These are phyloP conservation scores for Lampris megalopsis DNA, from an alignment of 2,113 vertebrate species.

Conservation along the genomic window DNA sequence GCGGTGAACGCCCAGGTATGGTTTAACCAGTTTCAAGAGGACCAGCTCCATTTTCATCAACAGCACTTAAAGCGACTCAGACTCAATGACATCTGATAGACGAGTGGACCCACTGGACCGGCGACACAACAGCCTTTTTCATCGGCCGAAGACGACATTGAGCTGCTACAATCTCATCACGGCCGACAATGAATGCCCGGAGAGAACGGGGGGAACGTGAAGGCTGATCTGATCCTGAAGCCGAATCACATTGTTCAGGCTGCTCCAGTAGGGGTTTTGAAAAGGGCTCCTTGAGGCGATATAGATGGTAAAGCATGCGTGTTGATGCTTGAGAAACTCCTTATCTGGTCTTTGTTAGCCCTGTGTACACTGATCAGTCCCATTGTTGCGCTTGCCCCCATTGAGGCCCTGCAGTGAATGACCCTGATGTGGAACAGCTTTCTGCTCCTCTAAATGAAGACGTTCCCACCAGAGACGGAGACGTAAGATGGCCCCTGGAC, in stretches of 20 bases:
- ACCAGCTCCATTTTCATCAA: too few relatives aligned
- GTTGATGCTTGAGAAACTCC: conserved; percentile 66
- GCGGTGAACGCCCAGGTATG: too few relatives aligned
- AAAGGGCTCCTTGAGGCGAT: conserved; percentile 13
- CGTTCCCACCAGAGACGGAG: conserved; percentile 59
- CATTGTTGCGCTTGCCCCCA: conserved; percentile 61
- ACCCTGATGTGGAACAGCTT: conserved; percentile 56
- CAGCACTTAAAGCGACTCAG: too few relatives aligned
- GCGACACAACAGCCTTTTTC: neutral
- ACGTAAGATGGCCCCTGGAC: conserved; percentile 19
- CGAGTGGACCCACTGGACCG: neutral
- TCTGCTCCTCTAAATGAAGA: conserved; percentile 55
- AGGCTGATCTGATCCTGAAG: conserved; percentile 41
- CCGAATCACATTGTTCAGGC: conserved; percentile 39
- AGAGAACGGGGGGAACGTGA: conserved; percentile 3
- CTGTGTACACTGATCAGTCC: conserved; percentile 54
- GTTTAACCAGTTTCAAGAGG: too few relatives aligned
- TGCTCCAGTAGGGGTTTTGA: conserved; percentile 19
- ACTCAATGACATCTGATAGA: neutral
- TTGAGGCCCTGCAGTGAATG: conserved; percentile 56
- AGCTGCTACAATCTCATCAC: conserved; percentile 12
- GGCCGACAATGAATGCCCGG: conserved; percentile 12
- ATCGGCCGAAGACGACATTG: conserved; percentile 1
- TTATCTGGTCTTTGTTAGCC: conserved; percentile 67
- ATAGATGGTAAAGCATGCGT: conserved; percentile 39